Evolutionary conservation across 2,888 invertebrate genomes (phyloP).

Genomic region (Acanthosoma haemorrhoidale): DNA sequence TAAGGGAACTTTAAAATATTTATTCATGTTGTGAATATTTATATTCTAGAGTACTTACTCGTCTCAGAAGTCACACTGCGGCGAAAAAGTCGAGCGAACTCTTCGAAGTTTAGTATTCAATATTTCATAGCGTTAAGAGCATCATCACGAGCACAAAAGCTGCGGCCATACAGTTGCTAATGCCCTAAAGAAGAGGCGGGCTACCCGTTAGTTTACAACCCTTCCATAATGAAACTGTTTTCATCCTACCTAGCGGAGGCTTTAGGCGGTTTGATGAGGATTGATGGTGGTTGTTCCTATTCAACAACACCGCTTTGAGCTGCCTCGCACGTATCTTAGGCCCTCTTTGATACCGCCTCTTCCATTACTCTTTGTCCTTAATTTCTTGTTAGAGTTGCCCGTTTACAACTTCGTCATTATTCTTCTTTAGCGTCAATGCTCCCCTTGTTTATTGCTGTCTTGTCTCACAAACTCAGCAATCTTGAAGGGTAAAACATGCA

Average conservation of each 20-base stretch:
- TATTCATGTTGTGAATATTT: too few relatives aligned
- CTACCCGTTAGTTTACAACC: neutral
- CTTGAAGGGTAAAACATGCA: too few relatives aligned
- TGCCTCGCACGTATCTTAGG: neutral
- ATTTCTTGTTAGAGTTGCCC: slow-evolving; percentile 3
- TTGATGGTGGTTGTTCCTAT: neutral
- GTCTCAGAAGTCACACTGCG: too few relatives aligned
- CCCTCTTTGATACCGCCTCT: neutral
- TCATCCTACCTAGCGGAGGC: neutral
- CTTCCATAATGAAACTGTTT: neutral
- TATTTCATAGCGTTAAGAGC: too few relatives aligned
- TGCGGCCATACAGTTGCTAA: too few relatives aligned
- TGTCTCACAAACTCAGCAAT: neutral
- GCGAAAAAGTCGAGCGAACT: too few relatives aligned
- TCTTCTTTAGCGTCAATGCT: neutral
- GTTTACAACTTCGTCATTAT: neutral
- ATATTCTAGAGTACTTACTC: too few relatives aligned
- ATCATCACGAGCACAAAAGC: too few relatives aligned
- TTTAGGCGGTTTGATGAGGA: neutral
- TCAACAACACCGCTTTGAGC: neutral
- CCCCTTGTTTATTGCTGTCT: neutral
- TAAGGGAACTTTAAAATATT: too few relatives aligned
- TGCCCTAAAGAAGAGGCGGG: neutral
- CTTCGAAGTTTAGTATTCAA: too few relatives aligned
- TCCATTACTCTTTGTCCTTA: slow-evolving; percentile 8